A percentile compares a stretch with the other conserved stretches of the same genome.
These are phyloP conservation scores for Beris chalybata DNA, from an alignment of 2,888 invertebrate species.

Conservation along the genomic window DNA sequence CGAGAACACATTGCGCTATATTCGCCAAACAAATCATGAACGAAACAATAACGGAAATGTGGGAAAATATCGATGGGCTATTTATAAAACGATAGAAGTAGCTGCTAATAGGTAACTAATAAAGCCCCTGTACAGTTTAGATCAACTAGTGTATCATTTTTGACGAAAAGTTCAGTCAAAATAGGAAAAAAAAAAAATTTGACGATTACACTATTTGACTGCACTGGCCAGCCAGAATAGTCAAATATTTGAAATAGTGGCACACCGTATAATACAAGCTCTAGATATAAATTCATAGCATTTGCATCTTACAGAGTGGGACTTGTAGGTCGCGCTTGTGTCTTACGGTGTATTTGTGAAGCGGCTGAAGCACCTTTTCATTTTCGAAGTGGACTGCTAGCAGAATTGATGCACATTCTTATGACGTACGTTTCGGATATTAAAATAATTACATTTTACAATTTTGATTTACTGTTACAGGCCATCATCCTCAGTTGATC, in stretches of 20 bases:
- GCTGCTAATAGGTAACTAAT: constrained; percentile 61
- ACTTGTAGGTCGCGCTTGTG: constrained; percentile 68
- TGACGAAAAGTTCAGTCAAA: neutral
- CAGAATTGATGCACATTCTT: constrained; percentile 73
- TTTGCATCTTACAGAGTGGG: constrained; percentile 59
- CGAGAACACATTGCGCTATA: constrained; percentile 7
- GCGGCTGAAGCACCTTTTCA: constrained; percentile 69
- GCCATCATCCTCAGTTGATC: constrained; percentile 71
- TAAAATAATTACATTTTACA: neutral
- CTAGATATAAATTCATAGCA: constrained; percentile 19
- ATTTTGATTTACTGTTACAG: constrained; percentile 50
- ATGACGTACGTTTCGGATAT: constrained; percentile 65
- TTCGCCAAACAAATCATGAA: neutral
- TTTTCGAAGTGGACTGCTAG: constrained; percentile 71
- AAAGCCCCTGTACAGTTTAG: neutral
- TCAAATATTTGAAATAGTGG: too few species aligned
- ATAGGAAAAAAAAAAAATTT: too few species aligned
- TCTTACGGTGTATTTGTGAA: constrained; percentile 77
- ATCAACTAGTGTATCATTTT: neutral
- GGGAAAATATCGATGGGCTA: constrained; percentile 61
- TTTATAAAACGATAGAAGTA: constrained; percentile 66
- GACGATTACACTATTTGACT: too few species aligned
- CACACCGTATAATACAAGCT: neutral
- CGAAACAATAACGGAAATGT: neutral
- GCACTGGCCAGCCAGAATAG: too few species aligned